These are phyloP conservation scores for Amblyraja radiata DNA, from an alignment of 2,797 vertebrate species.

Conservation along the genomic window DNA sequence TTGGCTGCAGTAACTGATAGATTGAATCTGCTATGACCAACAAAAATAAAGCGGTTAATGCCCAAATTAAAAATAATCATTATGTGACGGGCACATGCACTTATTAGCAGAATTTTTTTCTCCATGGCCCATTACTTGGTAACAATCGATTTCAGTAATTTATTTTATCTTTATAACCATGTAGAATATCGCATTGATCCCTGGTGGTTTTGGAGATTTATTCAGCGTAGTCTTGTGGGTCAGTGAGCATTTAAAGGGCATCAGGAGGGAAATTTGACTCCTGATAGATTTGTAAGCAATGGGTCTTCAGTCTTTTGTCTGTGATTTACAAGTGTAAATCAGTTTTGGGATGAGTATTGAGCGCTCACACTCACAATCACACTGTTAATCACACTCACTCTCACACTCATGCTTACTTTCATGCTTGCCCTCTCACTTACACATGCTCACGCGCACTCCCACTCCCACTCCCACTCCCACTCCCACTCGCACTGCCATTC, in stretches of 20 bases:
- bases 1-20: neutral
- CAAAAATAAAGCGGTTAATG: neutral
- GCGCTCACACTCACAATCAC: no score
- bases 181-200: neutral
- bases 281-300: neutral
- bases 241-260: neutral
- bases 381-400: no score
- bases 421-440: no score
- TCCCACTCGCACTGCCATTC: no score
- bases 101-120: conserved; percentile 8
- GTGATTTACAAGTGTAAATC: neutral
- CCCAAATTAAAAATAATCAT: conserved; percentile 9
- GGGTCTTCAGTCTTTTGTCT: neutral
- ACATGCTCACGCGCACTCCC: no score
- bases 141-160: conserved; percentile 31
- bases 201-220: neutral
- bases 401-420: no score
- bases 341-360: neutral
- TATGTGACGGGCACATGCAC: neutral
- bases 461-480: no score
- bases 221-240: neutral
- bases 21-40: neutral
- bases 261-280: neutral
- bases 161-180: neutral
- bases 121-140: neutral